Conservation (phyloP, 92 coral and sea anemone species). For the Umimayanthus chanpuru region DNA sequence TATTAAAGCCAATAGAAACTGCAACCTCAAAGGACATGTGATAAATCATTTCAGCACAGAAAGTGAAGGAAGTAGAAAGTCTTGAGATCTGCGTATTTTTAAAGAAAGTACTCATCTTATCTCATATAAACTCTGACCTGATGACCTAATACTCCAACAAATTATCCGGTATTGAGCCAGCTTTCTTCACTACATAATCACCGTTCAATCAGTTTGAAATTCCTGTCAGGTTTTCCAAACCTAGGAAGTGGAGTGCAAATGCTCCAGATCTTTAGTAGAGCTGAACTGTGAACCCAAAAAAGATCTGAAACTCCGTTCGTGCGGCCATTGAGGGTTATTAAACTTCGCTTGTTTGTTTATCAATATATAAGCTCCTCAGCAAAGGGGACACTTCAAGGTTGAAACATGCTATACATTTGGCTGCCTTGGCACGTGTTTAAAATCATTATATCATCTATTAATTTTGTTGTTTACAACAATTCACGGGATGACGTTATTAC, state of each 20-base stretch:
- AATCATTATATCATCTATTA: too few species aligned
- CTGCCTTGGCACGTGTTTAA: too few species aligned
- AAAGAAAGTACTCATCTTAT: background rate
- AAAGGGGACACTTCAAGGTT: background rate
- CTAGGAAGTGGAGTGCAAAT: background rate
- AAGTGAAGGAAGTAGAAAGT: background rate
- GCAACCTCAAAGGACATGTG: background rate
- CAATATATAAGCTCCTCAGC: background rate
- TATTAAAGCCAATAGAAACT: background rate
- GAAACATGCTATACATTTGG: too few species aligned
- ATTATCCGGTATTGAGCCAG: background rate
- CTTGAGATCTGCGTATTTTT: background rate
- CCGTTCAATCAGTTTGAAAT: background rate
- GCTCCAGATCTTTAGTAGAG: background rate
- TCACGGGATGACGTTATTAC: background rate
- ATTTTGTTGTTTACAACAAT: too few species aligned
- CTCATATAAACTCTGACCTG: background rate
- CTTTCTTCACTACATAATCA: slow-evolving; percentile 6
- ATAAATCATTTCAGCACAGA: background rate
- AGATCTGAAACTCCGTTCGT: background rate
- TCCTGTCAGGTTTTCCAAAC: background rate
- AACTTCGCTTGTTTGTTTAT: background rate
- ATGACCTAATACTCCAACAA: background rate
- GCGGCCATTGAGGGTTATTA: background rate
- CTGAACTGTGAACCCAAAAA: background rate